phyloP scores from a whole-genome alignment of 2,888 invertebrate species.

The Drosophila barbarae region DNA sequence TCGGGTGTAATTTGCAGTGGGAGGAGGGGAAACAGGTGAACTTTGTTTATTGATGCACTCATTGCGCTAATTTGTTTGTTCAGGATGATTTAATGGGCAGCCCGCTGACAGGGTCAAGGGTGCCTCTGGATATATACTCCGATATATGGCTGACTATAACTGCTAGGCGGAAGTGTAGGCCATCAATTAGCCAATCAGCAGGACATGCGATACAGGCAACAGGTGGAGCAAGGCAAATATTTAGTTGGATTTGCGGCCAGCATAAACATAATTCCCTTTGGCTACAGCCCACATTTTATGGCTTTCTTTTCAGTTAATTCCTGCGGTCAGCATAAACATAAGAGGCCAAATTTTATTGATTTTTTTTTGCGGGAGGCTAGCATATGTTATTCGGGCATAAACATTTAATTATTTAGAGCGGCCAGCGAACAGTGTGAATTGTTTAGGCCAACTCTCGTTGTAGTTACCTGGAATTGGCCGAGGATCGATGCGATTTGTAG shows the following conservation, averaged over 20 bases:
- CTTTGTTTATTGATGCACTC: constrained; percentile 36
- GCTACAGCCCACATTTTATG: constrained; percentile 16
- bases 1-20: background rate
- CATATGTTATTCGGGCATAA: constrained; percentile 25
- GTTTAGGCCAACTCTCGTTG: constrained; percentile 1
- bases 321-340: constrained; percentile 10
- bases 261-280: constrained; percentile 22
- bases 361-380: constrained; percentile 1
- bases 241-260: constrained; percentile 6
- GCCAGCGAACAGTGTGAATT: constrained; percentile 12
- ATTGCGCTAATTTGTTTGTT: constrained; percentile 31
- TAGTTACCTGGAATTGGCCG: constrained; percentile 23
- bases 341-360: constrained; percentile 18
- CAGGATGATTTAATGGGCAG: constrained; percentile 37
- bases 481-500: constrained; percentile 5
- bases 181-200: constrained; percentile 30
- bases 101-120: constrained; percentile 30
- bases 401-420: constrained; percentile 21
- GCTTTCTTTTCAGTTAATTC: constrained; percentile 2
- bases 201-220: constrained; percentile 32
- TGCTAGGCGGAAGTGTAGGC: constrained; percentile 15
- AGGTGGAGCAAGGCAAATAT: constrained; percentile 25
- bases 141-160: background rate
- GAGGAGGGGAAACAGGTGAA: constrained; percentile 34
- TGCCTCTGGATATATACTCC: background rate